Evolutionary conservation across 2,888 invertebrate genomes (phyloP), one percentile per base, ranked within the genome.

Genomic region (Dusona sp.): DNA sequence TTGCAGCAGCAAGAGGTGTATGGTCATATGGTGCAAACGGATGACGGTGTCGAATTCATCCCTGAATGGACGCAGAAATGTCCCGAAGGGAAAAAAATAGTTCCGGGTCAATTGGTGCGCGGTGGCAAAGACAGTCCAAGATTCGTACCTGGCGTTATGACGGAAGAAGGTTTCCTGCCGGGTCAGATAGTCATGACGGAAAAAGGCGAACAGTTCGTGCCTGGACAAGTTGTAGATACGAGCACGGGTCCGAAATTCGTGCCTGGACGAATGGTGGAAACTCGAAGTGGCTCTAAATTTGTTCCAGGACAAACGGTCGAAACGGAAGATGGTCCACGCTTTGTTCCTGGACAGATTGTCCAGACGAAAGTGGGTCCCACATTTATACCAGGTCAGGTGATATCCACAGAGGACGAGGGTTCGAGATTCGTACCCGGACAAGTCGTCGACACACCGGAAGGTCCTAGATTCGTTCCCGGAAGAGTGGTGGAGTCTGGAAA

Each of bases 331-430:
- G 97, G 97, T 0, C 96, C 96, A 25, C 96, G 96, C 87, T 97
- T 97, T 91, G 97, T 97, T n/a, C 97, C 97, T 0, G 97, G 97
- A 16, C 97, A 97, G 93, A 97, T 97, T 84, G 96, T 97, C 78
- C 96, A 96, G 93, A 97, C 97, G 2, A 96, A 97, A 92, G 96
- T 96, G 45, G 97, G 97, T 0, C 97, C 97, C 0, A 97, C 97
- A 0, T 97, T 97, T 90, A 97, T 97, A 89, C 97, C 97, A 0
- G 97, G 97, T 42, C 97, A 97, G 94, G 96, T 97, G 11, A 97
- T 97, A 85, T 95, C 94, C 22, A 96, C 96, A 8, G 95, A 95
- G 51, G 95, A 95, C 78, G 95, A 95, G 83, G 95, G 95, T 25
- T 94, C 95, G 1, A 91, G 94, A 85, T 95, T 96, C 87, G 95